phyloP scores from a whole-genome alignment of 2,888 invertebrate genomes.

The Boloria selene region DNA sequence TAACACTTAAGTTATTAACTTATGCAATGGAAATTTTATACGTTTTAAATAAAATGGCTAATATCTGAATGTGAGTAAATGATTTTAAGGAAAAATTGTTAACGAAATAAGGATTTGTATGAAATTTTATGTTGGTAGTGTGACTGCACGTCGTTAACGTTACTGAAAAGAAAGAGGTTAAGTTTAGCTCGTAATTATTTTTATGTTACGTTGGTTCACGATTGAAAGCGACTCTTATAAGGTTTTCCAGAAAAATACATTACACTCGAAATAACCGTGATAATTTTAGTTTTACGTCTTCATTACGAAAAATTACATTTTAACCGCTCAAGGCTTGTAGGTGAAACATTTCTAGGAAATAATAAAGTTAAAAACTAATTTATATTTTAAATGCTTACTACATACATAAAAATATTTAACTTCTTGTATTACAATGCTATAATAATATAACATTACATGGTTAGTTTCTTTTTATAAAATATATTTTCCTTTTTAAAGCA shows the following conservation, averaged over 20 bases:
- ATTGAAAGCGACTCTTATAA: conserved; percentile 4
- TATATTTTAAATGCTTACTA: too few species aligned
- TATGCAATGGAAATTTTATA: not conserved
- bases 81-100: not conserved
- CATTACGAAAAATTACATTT: conserved; percentile 12
- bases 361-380: too few species aligned
- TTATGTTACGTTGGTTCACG: conserved; percentile 1
- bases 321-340: too few species aligned
- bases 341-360: too few species aligned
- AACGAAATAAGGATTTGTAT: conserved; percentile 2
- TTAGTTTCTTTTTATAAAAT: too few species aligned
- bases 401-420: too few species aligned
- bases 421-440: too few species aligned
- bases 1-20: conserved; percentile 2
- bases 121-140: conserved; percentile 19
- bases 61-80: not conserved
- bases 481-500: too few species aligned
- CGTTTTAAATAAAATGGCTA: not conserved
- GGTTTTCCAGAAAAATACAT: conserved; percentile 7
- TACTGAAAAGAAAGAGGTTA: conserved; percentile 12
- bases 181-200: conserved; percentile 5
- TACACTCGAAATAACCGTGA: too few species aligned
- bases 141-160: conserved; percentile 15
- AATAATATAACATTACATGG: too few species aligned
- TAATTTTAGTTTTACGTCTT: conserved; percentile 12